Evolutionary conservation across 2,888 invertebrate genomes (phyloP), one percentile per base, ranked within the genome.

Genomic region (Drosophila diplacantha): DNA sequence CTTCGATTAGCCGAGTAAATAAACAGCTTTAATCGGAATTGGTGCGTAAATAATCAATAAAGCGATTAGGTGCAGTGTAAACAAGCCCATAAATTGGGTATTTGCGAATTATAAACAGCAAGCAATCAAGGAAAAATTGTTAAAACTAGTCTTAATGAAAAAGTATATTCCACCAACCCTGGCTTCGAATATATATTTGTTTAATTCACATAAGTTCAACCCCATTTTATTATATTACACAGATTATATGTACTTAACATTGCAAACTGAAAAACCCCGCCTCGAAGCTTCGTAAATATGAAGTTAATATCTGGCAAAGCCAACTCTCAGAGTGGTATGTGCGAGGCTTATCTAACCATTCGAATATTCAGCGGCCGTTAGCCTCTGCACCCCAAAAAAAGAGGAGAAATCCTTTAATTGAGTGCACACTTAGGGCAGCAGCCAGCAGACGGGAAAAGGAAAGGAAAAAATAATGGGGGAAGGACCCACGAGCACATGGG

Each of bases 401-500:
- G 22, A 47, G 57, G 26, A 77, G 70, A 79, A 78, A 81, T 72
- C 79, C 84, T 82, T 72, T 84, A 80, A 80, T 80, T 80, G 82
- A 80, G 84, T 76, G 84, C 81, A 80, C 80, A 75, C 72, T 83
- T 73, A 64, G 71, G 83, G 75, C 79, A 47, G 46, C 69, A 51
- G 58, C 32, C 59, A 75, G 62, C 62, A 65, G 66, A 38, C 52
- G 41, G 72, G 64, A 43, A 53, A 55, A 38, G 24, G 12, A 24
- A 35, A 29, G 31, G 14, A 50, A 35, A 43, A 26, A 26, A 31
- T 11, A 35, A 11, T 14, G 26, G n/a, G 26, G 35, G 9, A 46
- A 20, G 29, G 18, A 29, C 44, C 20, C 44, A 18, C 5, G 18
- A 44, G 44, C 44, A 46, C 44, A 44, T 31, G 44, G 44, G 44